A percentile compares a stretch with the other conserved stretches of the same genome.
These are phyloP conservation scores for Hirtodrosophila confusa DNA, from an alignment of 2,888 invertebrate species.

Conservation along the genomic window DNA sequence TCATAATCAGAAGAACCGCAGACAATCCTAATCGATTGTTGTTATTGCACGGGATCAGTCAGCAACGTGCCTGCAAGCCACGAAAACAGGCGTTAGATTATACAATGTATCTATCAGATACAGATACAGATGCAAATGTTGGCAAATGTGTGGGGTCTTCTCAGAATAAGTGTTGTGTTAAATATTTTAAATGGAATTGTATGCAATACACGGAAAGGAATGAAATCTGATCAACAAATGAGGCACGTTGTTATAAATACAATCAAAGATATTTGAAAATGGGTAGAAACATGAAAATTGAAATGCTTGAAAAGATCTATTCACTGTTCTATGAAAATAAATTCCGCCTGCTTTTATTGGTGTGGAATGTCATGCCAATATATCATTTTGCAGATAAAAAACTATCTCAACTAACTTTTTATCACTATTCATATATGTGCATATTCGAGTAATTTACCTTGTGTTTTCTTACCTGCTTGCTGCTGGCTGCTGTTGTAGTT, in stretches of 20 bases:
- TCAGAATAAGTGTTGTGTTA: no score
- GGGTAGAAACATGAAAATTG: no score
- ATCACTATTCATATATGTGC: conserved; percentile 26
- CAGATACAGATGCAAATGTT: no score
- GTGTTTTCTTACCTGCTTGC: conserved; percentile 11
- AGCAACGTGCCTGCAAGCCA: conserved; percentile 2
- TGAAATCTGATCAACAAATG: no score
- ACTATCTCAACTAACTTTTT: conserved; percentile 35
- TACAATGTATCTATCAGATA: neutral
- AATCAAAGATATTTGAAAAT: no score
- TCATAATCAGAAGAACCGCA: conserved; percentile 9
- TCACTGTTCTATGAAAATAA: neutral
- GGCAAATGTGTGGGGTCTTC: no score
- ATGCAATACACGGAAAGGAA: no score
- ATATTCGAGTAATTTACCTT: conserved; percentile 45
- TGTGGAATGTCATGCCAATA: conserved; percentile 37
- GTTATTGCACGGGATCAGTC: conserved; percentile 21
- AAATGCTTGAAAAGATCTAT: no score
- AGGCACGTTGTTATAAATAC: no score
- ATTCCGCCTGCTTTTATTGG: neutral
- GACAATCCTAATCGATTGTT: conserved; percentile 29
- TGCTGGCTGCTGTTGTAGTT: conserved; percentile 9
- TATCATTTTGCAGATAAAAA: conserved; percentile 48
- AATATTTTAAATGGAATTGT: no score
- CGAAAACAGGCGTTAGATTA: conserved; percentile 2